Base-by-base conservation (phyloP, 2,113 vertebrate species). In the Aegithalos caudatus region DNA sequence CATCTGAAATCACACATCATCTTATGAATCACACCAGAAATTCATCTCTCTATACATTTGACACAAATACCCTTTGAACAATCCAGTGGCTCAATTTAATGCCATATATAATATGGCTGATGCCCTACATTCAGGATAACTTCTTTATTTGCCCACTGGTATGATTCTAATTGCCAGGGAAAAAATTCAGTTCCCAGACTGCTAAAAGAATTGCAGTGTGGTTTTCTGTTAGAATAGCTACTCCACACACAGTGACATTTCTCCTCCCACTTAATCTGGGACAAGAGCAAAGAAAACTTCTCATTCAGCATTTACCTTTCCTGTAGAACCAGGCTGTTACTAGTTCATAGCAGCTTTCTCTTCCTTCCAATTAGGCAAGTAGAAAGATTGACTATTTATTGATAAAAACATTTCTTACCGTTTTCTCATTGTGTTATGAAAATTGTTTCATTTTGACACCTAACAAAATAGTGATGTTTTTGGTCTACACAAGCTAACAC, bases 281-380 rank as follows among this genome's bases (percentile, higher is more conserved):
- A 62, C 9, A 7, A 73, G 11, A 69, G 53, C 90, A 95, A 94
- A 65, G 51, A 95, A 95, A 95, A 72, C 28, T 96, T 95, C 3
- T 58, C 60, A 62, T 77, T 90, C 51, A 51, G 65, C 50, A 86
- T 85, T 94, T 70, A 81, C 23, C 66, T 86, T 90, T 88, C 47
- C 80, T 71, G 31, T 33, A 81, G 48, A 86, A 92, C 77, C 60
- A 94, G 72, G 60, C 74, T 95, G 56, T 92, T 73, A 93, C n/a
- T 64, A 62, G 54, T 24, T 71, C 62, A 20, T 6, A 73, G 48
- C 23, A 60, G 81, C 42, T 28, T 79, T 76, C 28, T 70, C 21
- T 17, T n/a, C 58, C 82, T 87, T 57, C 15, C 48, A 83, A 93
- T 77, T 85, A 87, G 78, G 10, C 5, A 57, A 83, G 44, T 22